A percentile compares a stretch with the other conserved stretches of the same genome.
Conservation (phyloP, 1,140 invertebrate species). For the Rhopalosiphum maidis region DNA sequence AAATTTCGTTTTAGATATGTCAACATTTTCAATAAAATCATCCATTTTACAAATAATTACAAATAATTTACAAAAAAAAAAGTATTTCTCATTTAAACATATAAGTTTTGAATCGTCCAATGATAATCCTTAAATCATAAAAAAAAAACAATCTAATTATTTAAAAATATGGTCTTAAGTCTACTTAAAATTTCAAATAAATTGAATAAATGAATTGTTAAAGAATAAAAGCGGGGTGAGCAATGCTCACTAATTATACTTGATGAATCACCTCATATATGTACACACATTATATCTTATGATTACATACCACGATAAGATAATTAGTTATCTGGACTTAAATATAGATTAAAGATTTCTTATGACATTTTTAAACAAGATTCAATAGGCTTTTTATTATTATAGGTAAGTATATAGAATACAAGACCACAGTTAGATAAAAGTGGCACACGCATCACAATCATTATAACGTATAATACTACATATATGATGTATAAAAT, state of each 20-base stretch:
- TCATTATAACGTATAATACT: neutral
- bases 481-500: too few species aligned
- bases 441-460: neutral
- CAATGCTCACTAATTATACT: neutral
- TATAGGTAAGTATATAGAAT: neutral
- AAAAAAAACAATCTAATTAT: neutral
- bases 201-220: neutral
- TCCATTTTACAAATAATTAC: neutral
- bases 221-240: neutral
- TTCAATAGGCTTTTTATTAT: neutral
- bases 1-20: neutral
- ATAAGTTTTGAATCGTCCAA: neutral
- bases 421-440: neutral
- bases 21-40: neutral
- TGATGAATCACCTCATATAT: neutral
- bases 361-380: neutral
- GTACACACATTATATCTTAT: too few species aligned
- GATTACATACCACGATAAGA: neutral
- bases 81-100: neutral
- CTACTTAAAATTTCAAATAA: neutral
- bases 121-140: neutral
- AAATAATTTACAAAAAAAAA: neutral
- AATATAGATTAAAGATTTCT: neutral
- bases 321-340: neutral
- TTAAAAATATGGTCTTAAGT: neutral